Conservation (phyloP, 2,888 invertebrate genomes). For the Operophtera brumata region DNA sequence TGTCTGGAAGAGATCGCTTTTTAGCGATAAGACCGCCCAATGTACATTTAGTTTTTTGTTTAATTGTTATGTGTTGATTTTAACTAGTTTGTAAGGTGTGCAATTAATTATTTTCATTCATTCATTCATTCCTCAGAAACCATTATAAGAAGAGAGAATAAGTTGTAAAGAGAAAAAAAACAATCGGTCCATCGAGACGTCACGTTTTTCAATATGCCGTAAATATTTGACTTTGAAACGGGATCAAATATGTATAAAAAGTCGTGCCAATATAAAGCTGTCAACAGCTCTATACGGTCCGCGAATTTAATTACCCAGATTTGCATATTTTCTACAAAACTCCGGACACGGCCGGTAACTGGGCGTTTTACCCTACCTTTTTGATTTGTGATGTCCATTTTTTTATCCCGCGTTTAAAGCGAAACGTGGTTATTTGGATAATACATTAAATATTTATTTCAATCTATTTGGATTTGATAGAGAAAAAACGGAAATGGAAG, state of each 20-base stretch:
- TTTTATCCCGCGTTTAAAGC: conserved; percentile 24
- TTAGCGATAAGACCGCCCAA: too few species aligned
- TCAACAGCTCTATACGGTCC: conserved; percentile 55
- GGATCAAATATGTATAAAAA: conserved; percentile 14
- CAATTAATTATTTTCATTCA: too few species aligned
- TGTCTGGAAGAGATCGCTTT: too few species aligned
- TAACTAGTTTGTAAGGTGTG: too few species aligned
- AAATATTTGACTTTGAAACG: conserved; percentile 7
- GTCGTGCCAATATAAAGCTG: conserved; percentile 46
- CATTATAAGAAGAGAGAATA: too few species aligned
- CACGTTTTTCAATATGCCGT: background rate
- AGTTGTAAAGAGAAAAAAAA: too few species aligned
- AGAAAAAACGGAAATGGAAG: background rate
- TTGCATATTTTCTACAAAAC: conserved; percentile 62
- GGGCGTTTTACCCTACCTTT: conserved; percentile 51
- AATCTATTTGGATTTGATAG: conserved; percentile 10
- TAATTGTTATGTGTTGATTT: too few species aligned
- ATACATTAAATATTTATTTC: conserved; percentile 18
- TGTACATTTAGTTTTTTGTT: too few species aligned
- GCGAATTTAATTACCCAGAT: conserved; percentile 65
- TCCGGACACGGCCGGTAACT: conserved; percentile 42
- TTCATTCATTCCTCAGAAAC: too few species aligned
- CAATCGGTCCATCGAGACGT: background rate
- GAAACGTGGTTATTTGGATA: conserved; percentile 33
- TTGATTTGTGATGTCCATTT: conserved; percentile 50